Percentiles rank a stretch among this genome's conserved stretches.
phyloP scores from a whole-genome alignment of 1,140 invertebrate genomes.

The Gonioctena quinquepunctata region DNA sequence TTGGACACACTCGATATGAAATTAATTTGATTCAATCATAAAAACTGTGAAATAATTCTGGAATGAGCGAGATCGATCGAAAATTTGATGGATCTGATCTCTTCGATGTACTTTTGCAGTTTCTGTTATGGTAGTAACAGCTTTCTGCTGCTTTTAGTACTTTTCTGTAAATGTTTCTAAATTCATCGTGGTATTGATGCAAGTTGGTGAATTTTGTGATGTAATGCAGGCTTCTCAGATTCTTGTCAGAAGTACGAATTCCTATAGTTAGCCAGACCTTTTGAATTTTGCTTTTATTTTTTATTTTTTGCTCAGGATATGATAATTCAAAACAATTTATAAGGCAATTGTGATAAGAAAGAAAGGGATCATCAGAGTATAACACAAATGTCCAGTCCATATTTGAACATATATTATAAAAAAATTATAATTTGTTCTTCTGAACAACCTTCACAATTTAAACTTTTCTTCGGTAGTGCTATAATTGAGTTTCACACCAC shows the following conservation, averaged over 20 bases:
- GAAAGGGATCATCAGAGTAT: neutral
- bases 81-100: too few species aligned
- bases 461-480: neutral
- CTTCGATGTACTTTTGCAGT: too few species aligned
- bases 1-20: too few species aligned
- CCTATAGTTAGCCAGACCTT: neutral
- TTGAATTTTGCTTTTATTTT: neutral
- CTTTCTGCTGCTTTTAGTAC: neutral
- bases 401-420: neutral
- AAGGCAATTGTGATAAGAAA: neutral
- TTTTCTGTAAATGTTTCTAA: neutral
- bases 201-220: neutral
- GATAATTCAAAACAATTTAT: neutral
- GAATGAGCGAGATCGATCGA: too few species aligned
- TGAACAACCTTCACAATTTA: neutral
- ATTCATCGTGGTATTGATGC: neutral
- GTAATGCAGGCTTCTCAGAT: neutral
- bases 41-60: too few species aligned
- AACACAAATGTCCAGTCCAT: neutral
- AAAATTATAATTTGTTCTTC: neutral
- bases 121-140: too few species aligned
- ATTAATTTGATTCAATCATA: too few species aligned
- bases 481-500: neutral
- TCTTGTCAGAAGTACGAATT: neutral
- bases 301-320: too few species aligned